These are phyloP conservation scores for Brachyalestes nurse DNA, from an alignment of 2,797 vertebrate genomes.

Conservation along the genomic window DNA sequence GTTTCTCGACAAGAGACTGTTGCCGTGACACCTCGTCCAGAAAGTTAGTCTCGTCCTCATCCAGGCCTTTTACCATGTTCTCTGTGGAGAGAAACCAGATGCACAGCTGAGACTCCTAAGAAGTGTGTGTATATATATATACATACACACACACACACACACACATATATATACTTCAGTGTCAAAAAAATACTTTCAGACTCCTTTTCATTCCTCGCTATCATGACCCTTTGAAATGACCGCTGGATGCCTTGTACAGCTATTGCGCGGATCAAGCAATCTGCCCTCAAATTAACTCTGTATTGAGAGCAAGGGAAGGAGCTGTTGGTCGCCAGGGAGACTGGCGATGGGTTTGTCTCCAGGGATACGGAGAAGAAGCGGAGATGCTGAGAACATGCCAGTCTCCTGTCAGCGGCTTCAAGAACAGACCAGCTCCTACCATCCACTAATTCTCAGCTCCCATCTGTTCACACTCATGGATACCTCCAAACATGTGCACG, in stretches of 20 bases:
- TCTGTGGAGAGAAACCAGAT: slow-evolving; percentile 74
- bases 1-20: slow-evolving; percentile 93
- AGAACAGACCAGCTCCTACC: slow-evolving; percentile 51
- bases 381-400: slow-evolving; percentile 57
- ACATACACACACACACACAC: too few relatives aligned
- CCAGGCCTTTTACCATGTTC: slow-evolving; percentile 98
- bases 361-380: slow-evolving; percentile 57
- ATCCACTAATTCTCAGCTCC: slow-evolving; percentile 18
- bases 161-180: slow-evolving; percentile 30
- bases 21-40: slow-evolving; percentile 97
- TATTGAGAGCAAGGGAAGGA: slow-evolving; percentile 42
- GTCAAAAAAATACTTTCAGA: background rate
- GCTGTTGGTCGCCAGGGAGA: slow-evolving; percentile 57
- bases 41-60: slow-evolving; percentile 94
- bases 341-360: slow-evolving; percentile 54
- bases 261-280: slow-evolving; percentile 43
- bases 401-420: slow-evolving; percentile 47
- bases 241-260: slow-evolving; percentile 1
- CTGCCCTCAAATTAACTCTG: slow-evolving; percentile 47
- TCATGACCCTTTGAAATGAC: slow-evolving; percentile 1
- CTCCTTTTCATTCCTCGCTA: background rate
- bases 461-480: slow-evolving; percentile 48
- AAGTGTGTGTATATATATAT: too few relatives aligned
- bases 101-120: slow-evolving; percentile 48
- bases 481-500: slow-evolving; percentile 34